Percentiles rank a stretch among this genome's conserved stretches.
These are phyloP conservation scores for Rhynchotus rufescens DNA, from an alignment of 2,797 vertebrate genomes.

Conservation along the genomic window DNA sequence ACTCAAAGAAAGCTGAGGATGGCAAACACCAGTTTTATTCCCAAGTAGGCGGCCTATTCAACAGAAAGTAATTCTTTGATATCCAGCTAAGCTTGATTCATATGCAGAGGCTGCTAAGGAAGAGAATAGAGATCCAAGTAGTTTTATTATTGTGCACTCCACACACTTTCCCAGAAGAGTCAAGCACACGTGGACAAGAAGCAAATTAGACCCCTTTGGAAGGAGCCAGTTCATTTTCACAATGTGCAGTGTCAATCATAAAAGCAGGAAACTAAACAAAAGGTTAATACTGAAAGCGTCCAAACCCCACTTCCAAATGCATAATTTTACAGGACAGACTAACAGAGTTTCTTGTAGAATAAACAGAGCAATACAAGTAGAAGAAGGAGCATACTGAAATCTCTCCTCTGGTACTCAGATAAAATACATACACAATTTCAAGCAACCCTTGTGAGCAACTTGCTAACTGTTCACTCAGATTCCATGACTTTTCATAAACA, in stretches of 20 bases:
- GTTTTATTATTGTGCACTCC: background rate
- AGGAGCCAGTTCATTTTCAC: background rate
- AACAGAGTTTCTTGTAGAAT: constrained; percentile 10
- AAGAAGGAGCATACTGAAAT: background rate
- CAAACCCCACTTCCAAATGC: background rate
- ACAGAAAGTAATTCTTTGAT: background rate
- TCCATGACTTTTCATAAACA: constrained; percentile 31
- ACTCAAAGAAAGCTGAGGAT: background rate
- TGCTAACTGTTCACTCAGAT: background rate
- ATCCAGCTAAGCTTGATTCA: background rate
- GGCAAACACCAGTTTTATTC: background rate
- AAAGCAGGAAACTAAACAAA: background rate
- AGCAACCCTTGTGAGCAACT: background rate
- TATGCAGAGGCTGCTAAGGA: background rate
- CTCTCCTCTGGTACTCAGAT: background rate
- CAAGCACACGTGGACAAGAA: background rate
- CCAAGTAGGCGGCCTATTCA: background rate
- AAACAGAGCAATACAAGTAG: constrained; percentile 24
- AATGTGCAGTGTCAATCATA: background rate
- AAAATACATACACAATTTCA: constrained; percentile 9
- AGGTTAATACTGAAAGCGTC: background rate
- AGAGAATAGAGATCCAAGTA: background rate
- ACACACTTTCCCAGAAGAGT: background rate
- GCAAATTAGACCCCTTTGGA: background rate
- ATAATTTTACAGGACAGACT: background rate